Conservation (phyloP, 2,888 invertebrate genomes). For the Melieria omissa region DNA sequence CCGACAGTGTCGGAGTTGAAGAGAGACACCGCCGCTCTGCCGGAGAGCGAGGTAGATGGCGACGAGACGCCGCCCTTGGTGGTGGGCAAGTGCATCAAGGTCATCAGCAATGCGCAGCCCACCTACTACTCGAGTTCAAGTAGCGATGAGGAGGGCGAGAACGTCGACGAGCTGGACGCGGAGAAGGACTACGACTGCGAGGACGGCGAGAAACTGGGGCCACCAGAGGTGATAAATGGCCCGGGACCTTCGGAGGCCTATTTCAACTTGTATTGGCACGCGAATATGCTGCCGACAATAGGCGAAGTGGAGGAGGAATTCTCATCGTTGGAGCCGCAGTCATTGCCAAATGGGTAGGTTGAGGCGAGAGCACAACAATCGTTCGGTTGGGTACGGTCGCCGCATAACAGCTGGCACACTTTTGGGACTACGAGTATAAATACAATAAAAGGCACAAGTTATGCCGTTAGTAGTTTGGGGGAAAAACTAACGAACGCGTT, state of each 20-base stretch:
- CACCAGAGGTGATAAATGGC: constrained; percentile 65
- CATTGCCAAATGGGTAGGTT: constrained; percentile 62
- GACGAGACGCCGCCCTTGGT: constrained; percentile 51
- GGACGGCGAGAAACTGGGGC: constrained; percentile 66
- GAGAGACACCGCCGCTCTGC: neutral
- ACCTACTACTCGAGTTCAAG: constrained; percentile 62
- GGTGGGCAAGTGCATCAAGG: constrained; percentile 63
- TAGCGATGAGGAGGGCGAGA: constrained; percentile 44
- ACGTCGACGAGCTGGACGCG: constrained; percentile 52
- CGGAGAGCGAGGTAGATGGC: constrained; percentile 20
- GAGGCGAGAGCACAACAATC: no score
- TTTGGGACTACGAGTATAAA: no score
- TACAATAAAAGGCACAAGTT: neutral
- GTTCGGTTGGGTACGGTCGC: neutral
- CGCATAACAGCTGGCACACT: neutral
- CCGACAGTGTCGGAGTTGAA: neutral
- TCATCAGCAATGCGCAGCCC: constrained; percentile 51
- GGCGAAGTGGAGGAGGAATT: constrained; percentile 67
- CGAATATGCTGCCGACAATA: constrained; percentile 67
- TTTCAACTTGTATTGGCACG: constrained; percentile 66
- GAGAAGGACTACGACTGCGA: constrained; percentile 64
- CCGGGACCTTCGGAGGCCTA: constrained; percentile 67
- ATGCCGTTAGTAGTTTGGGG: neutral
- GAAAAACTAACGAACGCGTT: neutral
- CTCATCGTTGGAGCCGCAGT: constrained; percentile 64